These are phyloP conservation scores for Falco columbarius DNA, from an alignment of 2,797 vertebrate species.

Conservation along the genomic window DNA sequence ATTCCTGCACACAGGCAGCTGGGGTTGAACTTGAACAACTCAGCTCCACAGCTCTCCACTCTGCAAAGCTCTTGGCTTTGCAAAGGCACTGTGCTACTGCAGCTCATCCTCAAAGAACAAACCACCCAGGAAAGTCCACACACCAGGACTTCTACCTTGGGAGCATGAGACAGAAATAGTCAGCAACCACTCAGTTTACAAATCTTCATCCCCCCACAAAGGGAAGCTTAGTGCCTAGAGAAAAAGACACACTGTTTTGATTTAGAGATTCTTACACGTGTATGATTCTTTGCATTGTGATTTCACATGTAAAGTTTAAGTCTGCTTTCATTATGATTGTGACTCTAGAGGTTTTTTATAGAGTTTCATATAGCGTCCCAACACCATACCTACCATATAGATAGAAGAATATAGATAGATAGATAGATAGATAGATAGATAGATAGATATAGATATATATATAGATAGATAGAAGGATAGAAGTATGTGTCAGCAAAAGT, in stretches of 20 bases:
- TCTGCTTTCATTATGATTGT: not conserved
- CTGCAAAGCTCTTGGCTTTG: not conserved
- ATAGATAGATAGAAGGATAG: too few species aligned
- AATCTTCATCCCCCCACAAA: not conserved
- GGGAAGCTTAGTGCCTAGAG: not conserved
- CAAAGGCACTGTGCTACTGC: not conserved
- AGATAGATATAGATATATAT: too few species aligned
- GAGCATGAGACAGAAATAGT: not conserved
- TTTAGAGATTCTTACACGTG: not conserved
- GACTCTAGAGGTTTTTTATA: not conserved
- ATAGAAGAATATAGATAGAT: too few species aligned
- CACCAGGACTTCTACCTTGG: not conserved
- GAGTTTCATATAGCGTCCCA: not conserved
- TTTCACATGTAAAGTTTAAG: not conserved
- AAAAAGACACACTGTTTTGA: not conserved
- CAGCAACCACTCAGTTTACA: not conserved
- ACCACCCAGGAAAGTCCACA: not conserved
- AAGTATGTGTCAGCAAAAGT: not conserved
- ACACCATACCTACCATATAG: not conserved
- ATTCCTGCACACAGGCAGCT: not conserved
- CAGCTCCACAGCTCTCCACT: not conserved
- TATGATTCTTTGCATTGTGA: not conserved
- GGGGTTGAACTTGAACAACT: not conserved
- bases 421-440: too few species aligned
- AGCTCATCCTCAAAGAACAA: not conserved